Evolutionary conservation across 2,888 invertebrate genomes (phyloP), one percentile per base, ranked within the genome.

Genomic region (Plagodis pulveraria): DNA sequence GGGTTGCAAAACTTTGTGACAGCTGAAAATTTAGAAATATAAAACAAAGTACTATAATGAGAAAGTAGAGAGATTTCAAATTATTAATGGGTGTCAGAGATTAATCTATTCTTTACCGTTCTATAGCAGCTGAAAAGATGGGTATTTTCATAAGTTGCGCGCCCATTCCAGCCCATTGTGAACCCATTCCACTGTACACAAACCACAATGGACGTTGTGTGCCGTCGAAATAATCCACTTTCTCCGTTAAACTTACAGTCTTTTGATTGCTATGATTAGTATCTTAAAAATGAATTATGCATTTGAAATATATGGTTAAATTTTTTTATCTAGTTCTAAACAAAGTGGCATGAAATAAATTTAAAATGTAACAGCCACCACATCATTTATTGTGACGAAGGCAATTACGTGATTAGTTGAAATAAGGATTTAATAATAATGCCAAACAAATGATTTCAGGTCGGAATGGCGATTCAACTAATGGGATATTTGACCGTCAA

Each of bases 91-190:
- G 4, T 4, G 22, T 22, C 22, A 22, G 22, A 22, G 22, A 22
- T 4, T 22, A 2, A 36, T 7, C 8, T 36, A 36, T 7, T 36
- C 34, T 35, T 60, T 76, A 89, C 90, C 81, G 73, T 69, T 93
- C 82, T 59, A 96, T 94, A 12, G 91, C 84, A 12, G 84, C 83
- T 4, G 93, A 89, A 78, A 96, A 96, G 11, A 93, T 81, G 0
- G 94, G 94, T 63, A 96, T 86, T 48, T 87, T 81, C 94, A 96
- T 94, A 72, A 96, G 90, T 42, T 94, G 90, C 22, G 87, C 76
- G 0, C 94, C 95, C 95, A 96, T 96, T 33, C 94, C 94, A 35
- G 93, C 82, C 95, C 95, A 96, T 63, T 47, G 47, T 50, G 33
- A 33, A 2, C 33, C 41, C 9, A 33, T 7, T 0, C 7, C 6